Conservation (phyloP, 2,888 invertebrate genomes). For the Mongoloraphidia duomilia region DNA sequence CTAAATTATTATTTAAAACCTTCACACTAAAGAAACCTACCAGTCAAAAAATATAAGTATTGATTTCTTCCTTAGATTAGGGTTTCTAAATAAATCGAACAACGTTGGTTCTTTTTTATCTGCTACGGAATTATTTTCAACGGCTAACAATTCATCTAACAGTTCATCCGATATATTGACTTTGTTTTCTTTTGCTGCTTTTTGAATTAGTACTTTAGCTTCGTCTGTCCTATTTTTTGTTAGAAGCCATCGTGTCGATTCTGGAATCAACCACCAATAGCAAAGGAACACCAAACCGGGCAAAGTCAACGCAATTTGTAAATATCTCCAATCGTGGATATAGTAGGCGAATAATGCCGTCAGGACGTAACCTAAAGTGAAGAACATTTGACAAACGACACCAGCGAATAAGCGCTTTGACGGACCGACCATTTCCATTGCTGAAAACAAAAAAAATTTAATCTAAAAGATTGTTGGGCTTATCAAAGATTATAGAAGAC, state of each 20-base stretch:
- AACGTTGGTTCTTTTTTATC: slow-evolving; percentile 32
- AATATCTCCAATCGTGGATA: slow-evolving; percentile 50
- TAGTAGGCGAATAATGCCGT: slow-evolving; percentile 51
- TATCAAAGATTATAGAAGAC: not conserved
- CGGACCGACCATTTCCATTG: slow-evolving; percentile 58
- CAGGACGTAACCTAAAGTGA: slow-evolving; percentile 55
- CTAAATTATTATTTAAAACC: too few relatives aligned
- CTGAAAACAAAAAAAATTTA: slow-evolving; percentile 22
- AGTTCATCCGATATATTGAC: slow-evolving; percentile 38
- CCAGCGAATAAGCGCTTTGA: slow-evolving; percentile 52
- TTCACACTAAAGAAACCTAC: slow-evolving; percentile 28
- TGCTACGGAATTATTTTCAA: slow-evolving; percentile 26
- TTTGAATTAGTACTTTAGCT: slow-evolving; percentile 44
- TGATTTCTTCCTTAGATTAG: slow-evolving; percentile 47
- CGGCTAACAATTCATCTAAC: slow-evolving; percentile 35
- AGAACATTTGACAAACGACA: slow-evolving; percentile 59
- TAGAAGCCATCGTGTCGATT: slow-evolving; percentile 58
- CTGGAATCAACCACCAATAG: slow-evolving; percentile 65
- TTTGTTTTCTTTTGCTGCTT: slow-evolving; percentile 50
- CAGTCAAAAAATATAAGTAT: slow-evolving; percentile 60
- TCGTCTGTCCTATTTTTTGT: slow-evolving; percentile 45
- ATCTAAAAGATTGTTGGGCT: not conserved
- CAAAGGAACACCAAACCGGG: slow-evolving; percentile 51
- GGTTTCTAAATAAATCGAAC: slow-evolving; percentile 45
- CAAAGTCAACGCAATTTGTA: slow-evolving; percentile 53